Conservation (phyloP, 2,113 vertebrate species). For the Stigmatopora nigra region DNA sequence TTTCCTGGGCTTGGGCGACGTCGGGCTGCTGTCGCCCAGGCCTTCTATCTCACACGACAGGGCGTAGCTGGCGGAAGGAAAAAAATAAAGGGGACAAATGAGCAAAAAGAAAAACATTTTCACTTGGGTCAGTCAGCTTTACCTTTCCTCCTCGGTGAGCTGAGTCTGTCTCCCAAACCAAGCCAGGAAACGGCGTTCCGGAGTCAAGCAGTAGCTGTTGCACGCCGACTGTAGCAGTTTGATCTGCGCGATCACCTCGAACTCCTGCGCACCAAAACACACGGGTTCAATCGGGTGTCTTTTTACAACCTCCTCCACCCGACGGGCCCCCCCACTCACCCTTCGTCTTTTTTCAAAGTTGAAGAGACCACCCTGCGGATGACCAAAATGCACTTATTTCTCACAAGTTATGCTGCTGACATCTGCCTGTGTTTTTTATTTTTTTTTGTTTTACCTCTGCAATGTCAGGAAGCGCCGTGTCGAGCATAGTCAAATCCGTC, state of each 20-base stretch:
- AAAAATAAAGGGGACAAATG: constrained; percentile 11
- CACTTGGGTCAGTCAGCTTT: background rate
- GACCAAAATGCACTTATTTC: constrained; percentile 30
- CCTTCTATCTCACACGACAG: constrained; percentile 84
- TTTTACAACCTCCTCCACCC: background rate
- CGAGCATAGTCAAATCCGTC: constrained; percentile 87
- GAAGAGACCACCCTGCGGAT: constrained; percentile 81
- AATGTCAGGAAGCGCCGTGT: constrained; percentile 85
- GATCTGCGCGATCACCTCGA: constrained; percentile 92
- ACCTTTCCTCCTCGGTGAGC: constrained; percentile 88
- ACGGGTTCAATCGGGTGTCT: background rate
- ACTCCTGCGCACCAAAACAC: constrained; percentile 73
- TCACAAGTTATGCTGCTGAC: too few relatives aligned
- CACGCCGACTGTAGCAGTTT: constrained; percentile 91
- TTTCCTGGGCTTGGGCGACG: constrained; percentile 80
- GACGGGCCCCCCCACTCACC: constrained; percentile 54
- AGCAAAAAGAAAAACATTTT: too few relatives aligned
- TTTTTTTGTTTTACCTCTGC: constrained; percentile 71
- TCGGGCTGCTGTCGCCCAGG: constrained; percentile 73
- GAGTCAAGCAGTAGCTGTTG: constrained; percentile 84
- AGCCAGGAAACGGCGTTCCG: constrained; percentile 77
- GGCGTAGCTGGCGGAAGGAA: constrained; percentile 67
- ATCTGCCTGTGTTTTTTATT: background rate
- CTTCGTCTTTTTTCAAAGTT: constrained; percentile 93
- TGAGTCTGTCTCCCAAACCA: constrained; percentile 82